Evolutionary conservation across 1,140 invertebrate genomes (phyloP).

Genomic region (Dolichoris vasculosae): DNA sequence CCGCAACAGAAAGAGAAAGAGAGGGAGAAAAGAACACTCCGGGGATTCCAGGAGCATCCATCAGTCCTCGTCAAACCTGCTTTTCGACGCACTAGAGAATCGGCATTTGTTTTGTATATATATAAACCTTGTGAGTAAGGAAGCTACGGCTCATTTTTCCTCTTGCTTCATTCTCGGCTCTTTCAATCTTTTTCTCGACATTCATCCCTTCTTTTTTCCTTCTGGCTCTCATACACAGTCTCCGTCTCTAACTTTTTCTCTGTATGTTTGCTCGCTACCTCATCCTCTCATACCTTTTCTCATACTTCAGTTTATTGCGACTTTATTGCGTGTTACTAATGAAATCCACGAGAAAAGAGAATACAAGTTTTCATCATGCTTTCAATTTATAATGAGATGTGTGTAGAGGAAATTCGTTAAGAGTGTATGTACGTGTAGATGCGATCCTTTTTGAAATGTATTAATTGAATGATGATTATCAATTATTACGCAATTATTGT

Average conservation of each 20-base stretch:
- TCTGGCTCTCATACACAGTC: constrained; percentile 5
- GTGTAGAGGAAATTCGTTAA: constrained; percentile 23
- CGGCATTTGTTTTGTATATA: constrained; percentile 47
- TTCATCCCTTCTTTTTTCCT: not conserved
- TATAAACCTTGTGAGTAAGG: not conserved
- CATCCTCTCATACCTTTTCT: not conserved
- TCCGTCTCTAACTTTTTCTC: not conserved
- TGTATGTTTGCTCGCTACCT: not conserved
- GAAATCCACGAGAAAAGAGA: constrained; percentile 39
- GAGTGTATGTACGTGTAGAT: not conserved
- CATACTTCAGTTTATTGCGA: not conserved
- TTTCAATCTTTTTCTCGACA: not conserved
- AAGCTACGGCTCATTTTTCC: constrained; percentile 6
- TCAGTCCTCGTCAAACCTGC: constrained; percentile 64
- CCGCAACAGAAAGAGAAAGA: constrained; percentile 11
- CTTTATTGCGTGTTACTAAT: constrained; percentile 52
- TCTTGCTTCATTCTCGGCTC: constrained; percentile 19
- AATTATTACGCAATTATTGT: constrained; percentile 31
- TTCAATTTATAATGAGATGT: constrained; percentile 43
- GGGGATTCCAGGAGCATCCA: constrained; percentile 61
- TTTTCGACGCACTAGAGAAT: constrained; percentile 54
- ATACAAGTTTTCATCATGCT: constrained; percentile 42
- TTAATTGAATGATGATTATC: constrained; percentile 34
- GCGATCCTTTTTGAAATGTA: constrained; percentile 18
- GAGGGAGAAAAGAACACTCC: constrained; percentile 38